phyloP scores from a whole-genome alignment of 2,797 vertebrate genomes.

The Cichlasoma orientale region DNA sequence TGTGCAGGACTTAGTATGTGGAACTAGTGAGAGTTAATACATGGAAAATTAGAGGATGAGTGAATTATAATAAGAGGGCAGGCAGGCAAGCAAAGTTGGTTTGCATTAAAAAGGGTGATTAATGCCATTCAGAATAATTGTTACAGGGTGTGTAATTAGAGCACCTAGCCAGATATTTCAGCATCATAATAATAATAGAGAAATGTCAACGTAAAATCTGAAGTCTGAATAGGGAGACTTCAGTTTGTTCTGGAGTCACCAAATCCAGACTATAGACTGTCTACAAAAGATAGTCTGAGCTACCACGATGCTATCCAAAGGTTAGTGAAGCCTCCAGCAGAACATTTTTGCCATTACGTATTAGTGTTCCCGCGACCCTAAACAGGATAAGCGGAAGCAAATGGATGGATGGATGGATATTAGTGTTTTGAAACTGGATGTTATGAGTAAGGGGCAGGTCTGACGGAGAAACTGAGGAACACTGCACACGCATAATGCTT shows the following conservation, averaged over 20 bases:
- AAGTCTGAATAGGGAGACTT: background rate
- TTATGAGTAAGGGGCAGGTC: background rate
- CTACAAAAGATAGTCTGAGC: too few relatives aligned
- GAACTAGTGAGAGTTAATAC: constrained; percentile 46
- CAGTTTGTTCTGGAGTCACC: background rate
- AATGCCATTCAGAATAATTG: constrained; percentile 24
- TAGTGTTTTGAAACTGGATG: background rate
- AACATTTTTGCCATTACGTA: background rate
- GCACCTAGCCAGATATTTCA: constrained; percentile 18
- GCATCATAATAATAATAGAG: constrained; percentile 10
- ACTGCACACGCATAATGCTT: background rate
- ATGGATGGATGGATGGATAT: too few relatives aligned
- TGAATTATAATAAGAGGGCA: constrained; percentile 57
- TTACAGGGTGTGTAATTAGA: constrained; percentile 24
- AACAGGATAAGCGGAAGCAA: too few relatives aligned
- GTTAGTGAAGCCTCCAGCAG: background rate
- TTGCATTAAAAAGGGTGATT: constrained; percentile 38
- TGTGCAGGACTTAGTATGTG: constrained; percentile 3
- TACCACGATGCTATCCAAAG: background rate
- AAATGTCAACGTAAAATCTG: background rate
- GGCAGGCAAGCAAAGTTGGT: constrained; percentile 27
- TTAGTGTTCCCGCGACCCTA: too few relatives aligned
- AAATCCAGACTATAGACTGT: background rate
- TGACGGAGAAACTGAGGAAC: background rate
- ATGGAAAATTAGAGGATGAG: constrained; percentile 53